Percentiles rank a stretch among this genome's conserved stretches.
Evolutionary conservation across 2,113 vertebrate genomes (phyloP).

Genomic region (Pterophyllum scalare): DNA sequence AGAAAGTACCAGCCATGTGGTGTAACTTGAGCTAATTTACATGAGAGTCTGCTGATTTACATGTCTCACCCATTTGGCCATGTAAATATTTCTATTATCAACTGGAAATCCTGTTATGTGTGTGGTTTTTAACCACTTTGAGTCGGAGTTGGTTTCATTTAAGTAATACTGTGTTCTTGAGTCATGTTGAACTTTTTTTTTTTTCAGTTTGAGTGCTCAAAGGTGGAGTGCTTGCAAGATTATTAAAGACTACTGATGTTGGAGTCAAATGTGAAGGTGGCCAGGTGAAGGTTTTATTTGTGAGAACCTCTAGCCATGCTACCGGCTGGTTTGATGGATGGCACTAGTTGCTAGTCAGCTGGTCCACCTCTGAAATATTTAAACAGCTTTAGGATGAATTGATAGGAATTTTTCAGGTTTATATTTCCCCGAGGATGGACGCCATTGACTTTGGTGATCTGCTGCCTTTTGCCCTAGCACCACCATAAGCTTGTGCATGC

Average conservation of each 20-base stretch:
- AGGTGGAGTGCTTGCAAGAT: not conserved
- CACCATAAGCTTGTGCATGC: too few species aligned
- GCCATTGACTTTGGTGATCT: not conserved
- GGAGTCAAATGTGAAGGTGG: not conserved
- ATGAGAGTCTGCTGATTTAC: slow-evolving; percentile 43
- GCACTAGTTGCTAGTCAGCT: not conserved
- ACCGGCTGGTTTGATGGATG: not conserved
- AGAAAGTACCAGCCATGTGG: slow-evolving; percentile 6
- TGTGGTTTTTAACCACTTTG: not conserved
- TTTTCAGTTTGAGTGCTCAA: not conserved
- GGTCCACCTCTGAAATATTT: not conserved
- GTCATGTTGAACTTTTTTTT: not conserved
- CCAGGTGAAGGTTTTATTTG: not conserved
- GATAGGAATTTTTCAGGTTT: not conserved
- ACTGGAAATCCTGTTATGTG: slow-evolving; percentile 27
- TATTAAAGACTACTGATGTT: not conserved
- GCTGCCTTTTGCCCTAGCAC: not conserved
- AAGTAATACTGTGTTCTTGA: slow-evolving; percentile 1
- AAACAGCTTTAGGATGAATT: not conserved
- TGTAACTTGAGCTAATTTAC: slow-evolving; percentile 40
- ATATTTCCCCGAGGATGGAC: not conserved
- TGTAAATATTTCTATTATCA: slow-evolving; percentile 39
- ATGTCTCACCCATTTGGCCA: slow-evolving; percentile 38
- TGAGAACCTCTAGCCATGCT: not conserved
- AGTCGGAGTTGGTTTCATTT: not conserved